Evolutionary conservation across 2,113 vertebrate species (phyloP).

Genomic region (Aspidoscelis tigris): DNA sequence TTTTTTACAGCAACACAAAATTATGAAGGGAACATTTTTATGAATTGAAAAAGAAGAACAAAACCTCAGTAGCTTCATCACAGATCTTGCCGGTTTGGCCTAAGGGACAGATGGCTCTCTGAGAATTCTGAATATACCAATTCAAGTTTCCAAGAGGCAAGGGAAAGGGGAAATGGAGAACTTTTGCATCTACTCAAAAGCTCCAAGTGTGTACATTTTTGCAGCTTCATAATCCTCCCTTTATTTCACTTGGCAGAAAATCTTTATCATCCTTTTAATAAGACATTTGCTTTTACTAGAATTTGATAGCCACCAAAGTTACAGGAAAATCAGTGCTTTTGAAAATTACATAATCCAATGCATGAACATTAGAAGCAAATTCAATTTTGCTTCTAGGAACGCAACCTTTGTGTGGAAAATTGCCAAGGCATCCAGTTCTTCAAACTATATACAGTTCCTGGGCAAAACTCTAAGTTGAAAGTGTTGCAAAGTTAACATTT

Average conservation of each 20-base stretch:
- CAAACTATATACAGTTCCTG: too few relatives aligned
- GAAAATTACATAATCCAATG: neutral
- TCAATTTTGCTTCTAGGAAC: neutral
- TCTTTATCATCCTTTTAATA: neutral
- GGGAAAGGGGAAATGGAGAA: neutral
- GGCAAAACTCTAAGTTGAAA: too few relatives aligned
- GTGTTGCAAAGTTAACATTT: too few relatives aligned
- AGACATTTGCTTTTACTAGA: neutral
- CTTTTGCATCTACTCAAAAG: neutral
- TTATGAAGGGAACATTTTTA: conserved; percentile 42
- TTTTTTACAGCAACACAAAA: conserved; percentile 45
- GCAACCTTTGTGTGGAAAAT: neutral
- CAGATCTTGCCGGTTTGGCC: conserved; percentile 37
- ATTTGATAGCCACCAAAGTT: neutral
- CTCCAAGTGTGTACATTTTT: neutral
- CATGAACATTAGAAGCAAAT: neutral
- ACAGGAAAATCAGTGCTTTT: neutral
- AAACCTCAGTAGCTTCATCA: conserved; percentile 48
- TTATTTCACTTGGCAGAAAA: neutral
- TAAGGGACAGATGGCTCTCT: conserved; percentile 57
- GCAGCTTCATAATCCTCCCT: neutral
- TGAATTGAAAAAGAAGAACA: conserved; percentile 36
- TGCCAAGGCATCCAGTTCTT: too few relatives aligned
- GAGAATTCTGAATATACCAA: neutral
- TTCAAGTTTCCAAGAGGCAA: neutral